phyloP scores from a whole-genome alignment of 1,140 invertebrate species.

The Semibalanus balanoides region DNA sequence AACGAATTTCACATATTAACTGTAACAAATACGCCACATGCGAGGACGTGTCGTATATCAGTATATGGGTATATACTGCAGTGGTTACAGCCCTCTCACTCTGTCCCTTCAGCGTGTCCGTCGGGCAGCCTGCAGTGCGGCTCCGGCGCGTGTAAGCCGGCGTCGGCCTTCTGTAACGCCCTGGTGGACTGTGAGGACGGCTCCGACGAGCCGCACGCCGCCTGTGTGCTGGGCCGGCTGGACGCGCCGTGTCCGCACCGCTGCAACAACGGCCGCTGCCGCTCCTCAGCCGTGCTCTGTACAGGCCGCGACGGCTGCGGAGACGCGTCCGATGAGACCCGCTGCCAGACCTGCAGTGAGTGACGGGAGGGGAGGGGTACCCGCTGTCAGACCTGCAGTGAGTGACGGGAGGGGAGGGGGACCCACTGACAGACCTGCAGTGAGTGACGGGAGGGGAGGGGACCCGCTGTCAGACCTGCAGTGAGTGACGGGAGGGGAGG shows the following conservation, averaged over 20 bases:
- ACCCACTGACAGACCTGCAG: no score
- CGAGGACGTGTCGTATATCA: no score
- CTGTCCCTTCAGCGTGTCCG: slow-evolving; percentile 41
- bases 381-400: no score
- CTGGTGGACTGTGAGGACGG: slow-evolving; percentile 67
- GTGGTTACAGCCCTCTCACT: no score
- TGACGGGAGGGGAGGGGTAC: slow-evolving; percentile 26
- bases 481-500: slow-evolving; percentile 55
- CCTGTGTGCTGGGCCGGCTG: slow-evolving; percentile 38
- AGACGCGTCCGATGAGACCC: slow-evolving; percentile 69
- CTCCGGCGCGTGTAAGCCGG: slow-evolving; percentile 68
- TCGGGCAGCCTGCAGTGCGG: slow-evolving; percentile 61
- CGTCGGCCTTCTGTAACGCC: slow-evolving; percentile 80
- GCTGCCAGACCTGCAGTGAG: slow-evolving; percentile 73
- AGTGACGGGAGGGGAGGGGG: no score
- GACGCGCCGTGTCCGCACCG: slow-evolving; percentile 48
- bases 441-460: no score
- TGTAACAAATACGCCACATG: no score
- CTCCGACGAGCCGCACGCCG: slow-evolving; percentile 61
- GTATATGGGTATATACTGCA: no score
- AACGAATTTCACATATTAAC: no score
- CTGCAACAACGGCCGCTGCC: slow-evolving; percentile 69
- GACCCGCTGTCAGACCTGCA: slow-evolving; percentile 61
- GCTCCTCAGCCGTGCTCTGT: slow-evolving; percentile 70
- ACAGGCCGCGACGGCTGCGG: slow-evolving; percentile 77